Evolutionary conservation across 2,888 invertebrate genomes (phyloP), one percentile per base, ranked within the genome.

Genomic region (Furcula furcula): DNA sequence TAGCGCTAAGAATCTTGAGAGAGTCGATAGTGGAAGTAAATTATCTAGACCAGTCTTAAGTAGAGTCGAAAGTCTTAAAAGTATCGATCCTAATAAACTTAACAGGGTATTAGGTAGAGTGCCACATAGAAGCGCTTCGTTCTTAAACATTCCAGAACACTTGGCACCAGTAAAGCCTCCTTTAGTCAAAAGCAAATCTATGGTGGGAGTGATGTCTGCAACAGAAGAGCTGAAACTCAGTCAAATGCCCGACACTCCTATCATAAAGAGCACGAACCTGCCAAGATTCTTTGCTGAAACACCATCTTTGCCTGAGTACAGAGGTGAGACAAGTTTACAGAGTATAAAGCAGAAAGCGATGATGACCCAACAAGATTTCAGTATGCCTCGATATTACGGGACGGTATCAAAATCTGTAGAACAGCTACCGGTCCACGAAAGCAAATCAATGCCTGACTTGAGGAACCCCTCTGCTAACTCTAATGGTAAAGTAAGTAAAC

Each of bases 381-480:
- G 91, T 11, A 92, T 92, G 92, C 92, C 92, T 0, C 77, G 92
- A 37, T 91, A 91, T 51, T 92, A 91, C 47, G 89, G 92, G 0
- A 75, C 84, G 1, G 67, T 82, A 1, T 55, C 79, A 0, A 78
- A 82, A 26, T 43, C 72, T 0, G 44, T 60, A 0, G 78, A 82
- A 18, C 58, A 60, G 3, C 40, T 65, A 2, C 64, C 84, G 0
- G 78, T 85, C 0, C 83, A 85, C 18, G 86, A 88, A 32, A 89
- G 89, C 31, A 89, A 86, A 29, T 89, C 89, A 0, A 88, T 89
- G 88, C 89, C 89, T 1, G 89, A 89, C 61, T 65, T 89, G 12
- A 76, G 86, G 21, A 76, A 64, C 31, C 78, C 80, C 0, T 41
- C 51, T 0, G 10, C 29, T 0, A 38, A 34, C 31, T 57, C 79